Conservation (phyloP, 2,888 invertebrate genomes). For the Scaptomyza cyrtandrae region DNA sequence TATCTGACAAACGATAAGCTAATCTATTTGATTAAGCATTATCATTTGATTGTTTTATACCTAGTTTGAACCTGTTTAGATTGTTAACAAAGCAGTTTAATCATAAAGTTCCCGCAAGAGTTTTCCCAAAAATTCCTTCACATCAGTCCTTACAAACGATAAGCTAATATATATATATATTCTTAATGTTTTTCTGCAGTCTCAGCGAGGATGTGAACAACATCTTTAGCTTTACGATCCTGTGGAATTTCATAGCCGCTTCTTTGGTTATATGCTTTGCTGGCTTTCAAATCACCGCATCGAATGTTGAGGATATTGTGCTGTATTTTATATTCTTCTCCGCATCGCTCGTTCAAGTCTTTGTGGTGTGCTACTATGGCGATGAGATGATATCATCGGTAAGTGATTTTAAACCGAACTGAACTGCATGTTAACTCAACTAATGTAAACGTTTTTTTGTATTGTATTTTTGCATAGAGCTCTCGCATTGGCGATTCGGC, state of each 20-base stretch:
- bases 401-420: conserved; percentile 9
- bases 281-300: conserved; percentile 81
- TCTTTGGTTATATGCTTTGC: conserved; percentile 82
- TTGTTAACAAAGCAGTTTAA: not conserved
- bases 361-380: conserved; percentile 81
- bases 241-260: conserved; percentile 81
- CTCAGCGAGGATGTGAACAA: conserved; percentile 71
- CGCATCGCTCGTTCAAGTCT: conserved; percentile 78
- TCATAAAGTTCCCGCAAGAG: not conserved
- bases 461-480: no score
- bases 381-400: conserved; percentile 80
- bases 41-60: no score
- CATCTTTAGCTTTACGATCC: conserved; percentile 76
- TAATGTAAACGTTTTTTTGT: not conserved
- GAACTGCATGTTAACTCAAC: not conserved
- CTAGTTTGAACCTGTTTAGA: no score
- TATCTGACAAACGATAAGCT: no score
- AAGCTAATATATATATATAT: no score
- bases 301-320: conserved; percentile 71
- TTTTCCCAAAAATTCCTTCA: no score
- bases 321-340: conserved; percentile 78
- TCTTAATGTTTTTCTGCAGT: conserved; percentile 10
- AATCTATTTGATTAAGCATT: no score
- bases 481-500: conserved; percentile 71
- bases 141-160: no score